These are phyloP conservation scores for Tachysurus fulvidraco DNA, from an alignment of 2,113 vertebrate species.

Conservation along the genomic window DNA sequence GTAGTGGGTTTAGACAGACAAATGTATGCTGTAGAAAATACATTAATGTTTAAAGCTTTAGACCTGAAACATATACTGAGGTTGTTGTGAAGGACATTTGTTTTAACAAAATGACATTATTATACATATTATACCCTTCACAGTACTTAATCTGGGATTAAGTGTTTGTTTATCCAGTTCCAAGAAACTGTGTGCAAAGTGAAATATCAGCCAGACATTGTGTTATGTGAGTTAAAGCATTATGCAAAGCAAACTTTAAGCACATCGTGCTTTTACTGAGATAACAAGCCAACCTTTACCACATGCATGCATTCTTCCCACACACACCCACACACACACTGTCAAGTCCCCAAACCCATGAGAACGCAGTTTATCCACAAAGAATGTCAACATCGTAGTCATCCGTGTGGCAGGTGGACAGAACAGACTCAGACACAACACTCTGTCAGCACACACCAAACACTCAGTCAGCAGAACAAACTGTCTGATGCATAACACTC, in stretches of 20 bases:
- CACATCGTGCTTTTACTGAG: conserved; percentile 1
- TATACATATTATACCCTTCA: too few species aligned
- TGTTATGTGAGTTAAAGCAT: neutral
- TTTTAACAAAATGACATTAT: neutral
- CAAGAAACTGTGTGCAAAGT: neutral
- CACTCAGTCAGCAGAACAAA: conserved; percentile 44
- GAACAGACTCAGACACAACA: conserved; percentile 53
- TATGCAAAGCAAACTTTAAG: neutral
- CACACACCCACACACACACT: conserved; percentile 23
- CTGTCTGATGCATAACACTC: conserved; percentile 38
- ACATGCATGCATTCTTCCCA: conserved; percentile 34
- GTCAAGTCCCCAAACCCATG: neutral
- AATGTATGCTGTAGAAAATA: neutral
- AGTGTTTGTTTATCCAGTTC: neutral
- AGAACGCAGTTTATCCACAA: conserved; percentile 11
- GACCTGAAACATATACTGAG: neutral
- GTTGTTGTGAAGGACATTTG: neutral
- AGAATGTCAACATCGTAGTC: conserved; percentile 33
- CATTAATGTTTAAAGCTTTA: neutral
- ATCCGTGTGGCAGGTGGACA: conserved; percentile 51
- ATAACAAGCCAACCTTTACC: conserved; percentile 15
- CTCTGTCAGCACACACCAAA: conserved; percentile 41
- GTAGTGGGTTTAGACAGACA: neutral
- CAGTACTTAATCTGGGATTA: neutral
- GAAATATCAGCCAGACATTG: neutral